These are phyloP conservation scores for Gadopsis bispinosus DNA, from an alignment of 2,797 vertebrate genomes.

Conservation along the genomic window DNA sequence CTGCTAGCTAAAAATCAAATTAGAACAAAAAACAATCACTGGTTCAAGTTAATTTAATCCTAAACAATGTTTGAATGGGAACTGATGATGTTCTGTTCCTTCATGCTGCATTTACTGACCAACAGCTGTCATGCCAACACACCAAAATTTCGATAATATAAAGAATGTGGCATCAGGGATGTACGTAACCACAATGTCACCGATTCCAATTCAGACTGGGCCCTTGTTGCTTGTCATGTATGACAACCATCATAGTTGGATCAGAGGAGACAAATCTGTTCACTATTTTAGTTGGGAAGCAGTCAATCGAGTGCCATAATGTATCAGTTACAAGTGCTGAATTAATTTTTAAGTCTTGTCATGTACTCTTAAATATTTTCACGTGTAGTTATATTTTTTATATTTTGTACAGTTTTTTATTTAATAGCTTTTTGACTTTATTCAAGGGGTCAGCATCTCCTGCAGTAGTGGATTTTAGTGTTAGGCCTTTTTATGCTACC, in stretches of 20 bases:
- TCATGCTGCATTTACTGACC: too few species aligned
- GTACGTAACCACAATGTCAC: neutral
- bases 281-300: neutral
- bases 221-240: too few species aligned
- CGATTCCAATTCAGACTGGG: neutral
- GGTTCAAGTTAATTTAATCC: too few species aligned
- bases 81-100: too few species aligned
- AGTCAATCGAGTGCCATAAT: neutral
- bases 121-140: too few species aligned
- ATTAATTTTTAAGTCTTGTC: neutral
- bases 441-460: neutral
- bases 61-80: too few species aligned
- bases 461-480: neutral
- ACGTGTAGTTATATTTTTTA: neutral
- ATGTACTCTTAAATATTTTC: neutral
- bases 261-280: too few species aligned
- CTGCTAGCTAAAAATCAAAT: too few species aligned
- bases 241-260: too few species aligned
- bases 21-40: too few species aligned
- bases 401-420: too few species aligned
- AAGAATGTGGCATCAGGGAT: neutral
- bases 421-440: neutral
- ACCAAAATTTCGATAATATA: neutral
- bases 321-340: neutral
- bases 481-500: neutral